Evolutionary conservation across 2,797 vertebrate species (phyloP), one percentile per base, ranked within the genome.

Genomic region (Melanotaenia boesemani): DNA sequence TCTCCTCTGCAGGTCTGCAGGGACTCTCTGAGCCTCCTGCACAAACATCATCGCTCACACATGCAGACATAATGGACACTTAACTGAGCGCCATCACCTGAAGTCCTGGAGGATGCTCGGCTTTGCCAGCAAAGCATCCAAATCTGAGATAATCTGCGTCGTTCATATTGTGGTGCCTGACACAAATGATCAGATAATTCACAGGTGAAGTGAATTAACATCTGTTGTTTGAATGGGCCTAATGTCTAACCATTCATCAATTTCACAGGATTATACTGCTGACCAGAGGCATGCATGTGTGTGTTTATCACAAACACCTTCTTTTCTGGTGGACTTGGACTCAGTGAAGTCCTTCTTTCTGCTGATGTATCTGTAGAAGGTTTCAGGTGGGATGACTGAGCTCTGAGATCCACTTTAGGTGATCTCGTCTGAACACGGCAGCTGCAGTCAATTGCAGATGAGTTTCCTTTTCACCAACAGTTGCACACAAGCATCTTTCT

Each of bases 111-210:
- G 83, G 88, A 90, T 63, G 76, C 59, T 7, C 41, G 46, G 62
- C 57, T 83, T 71, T 90, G 90, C 89, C 91, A 88, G 59, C n/a
- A n/a, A n/a, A n/a, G n/a, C n/a, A n/a, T n/a, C n/a, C 83, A 89
- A 91, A 93, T 92, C 91, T 74, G 71, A 86, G 90, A 88, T 94
- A 93, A 94, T 95, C 92, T 91, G 82, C 67, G 89, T 93, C 93
- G 93, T 95, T 94, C 93, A 95, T 94, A 94, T 94, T 92, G 88
- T 73, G 83, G 71, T 67, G 80, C 56, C 80, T 94, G 94, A 95
- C 94, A 94, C 87, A 94, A 94, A 94, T 93, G 93, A 94, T 93
- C 86, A 91, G 94, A 95, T 95, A 94, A 95, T 92, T 92, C 91
- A 90, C 91, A 91, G 91, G 86, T 91, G 88, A 93, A 94, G 88